Conservation (phyloP, 2,113 vertebrate species). For the Pitta sordida region DNA sequence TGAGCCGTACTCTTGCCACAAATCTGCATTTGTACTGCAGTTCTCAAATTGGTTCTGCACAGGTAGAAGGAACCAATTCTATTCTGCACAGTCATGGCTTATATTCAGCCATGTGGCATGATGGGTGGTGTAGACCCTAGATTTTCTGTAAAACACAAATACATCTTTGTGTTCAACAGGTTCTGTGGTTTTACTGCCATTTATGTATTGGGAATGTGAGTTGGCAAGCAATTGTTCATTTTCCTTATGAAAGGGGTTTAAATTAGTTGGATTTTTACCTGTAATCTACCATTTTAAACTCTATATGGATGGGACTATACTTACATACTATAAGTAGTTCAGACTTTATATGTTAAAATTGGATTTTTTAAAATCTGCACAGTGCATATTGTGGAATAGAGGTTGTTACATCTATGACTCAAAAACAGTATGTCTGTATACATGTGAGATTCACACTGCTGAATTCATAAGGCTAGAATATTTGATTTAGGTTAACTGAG, state of each 20-base stretch:
- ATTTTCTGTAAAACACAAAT: neutral
- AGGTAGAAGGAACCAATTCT: neutral
- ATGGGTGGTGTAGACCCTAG: neutral
- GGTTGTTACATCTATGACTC: neutral
- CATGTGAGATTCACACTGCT: neutral
- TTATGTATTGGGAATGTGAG: neutral
- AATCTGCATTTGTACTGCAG: neutral
- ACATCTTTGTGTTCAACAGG: neutral
- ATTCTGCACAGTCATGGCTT: neutral
- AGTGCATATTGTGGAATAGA: neutral
- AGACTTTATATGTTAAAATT: neutral
- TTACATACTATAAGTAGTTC: neutral
- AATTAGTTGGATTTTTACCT: neutral
- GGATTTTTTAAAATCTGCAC: neutral
- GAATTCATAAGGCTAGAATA: neutral
- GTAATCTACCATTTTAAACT: neutral
- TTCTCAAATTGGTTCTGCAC: neutral
- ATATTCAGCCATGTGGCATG: neutral
- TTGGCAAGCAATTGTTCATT: neutral
- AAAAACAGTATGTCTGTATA: neutral
- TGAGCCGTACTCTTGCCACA: neutral
- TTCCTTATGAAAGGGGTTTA: neutral
- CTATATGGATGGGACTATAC: rapidly evolving
- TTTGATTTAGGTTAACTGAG: neutral
- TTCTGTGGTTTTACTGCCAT: neutral